Conservation (phyloP, 2,888 invertebrate genomes). For the Hydropsyche betteni region DNA sequence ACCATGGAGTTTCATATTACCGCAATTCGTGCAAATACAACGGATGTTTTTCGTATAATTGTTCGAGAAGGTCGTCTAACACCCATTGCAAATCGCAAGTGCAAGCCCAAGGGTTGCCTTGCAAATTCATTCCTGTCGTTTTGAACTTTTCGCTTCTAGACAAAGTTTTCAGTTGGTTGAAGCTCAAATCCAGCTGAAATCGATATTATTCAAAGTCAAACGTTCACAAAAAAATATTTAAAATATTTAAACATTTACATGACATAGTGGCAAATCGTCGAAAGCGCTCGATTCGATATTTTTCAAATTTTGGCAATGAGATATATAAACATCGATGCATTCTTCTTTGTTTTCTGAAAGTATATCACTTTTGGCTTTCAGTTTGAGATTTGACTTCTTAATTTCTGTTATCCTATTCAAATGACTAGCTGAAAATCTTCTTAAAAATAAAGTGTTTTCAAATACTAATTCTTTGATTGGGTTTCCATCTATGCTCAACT, state of each 20-base stretch:
- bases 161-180: slow-evolving; percentile 63
- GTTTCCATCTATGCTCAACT: slow-evolving; percentile 66
- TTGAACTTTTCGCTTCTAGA: slow-evolving; percentile 57
- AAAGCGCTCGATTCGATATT: slow-evolving; percentile 60
- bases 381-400: background rate
- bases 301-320: slow-evolving; percentile 50
- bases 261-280: slow-evolving; percentile 63
- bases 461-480: slow-evolving; percentile 62
- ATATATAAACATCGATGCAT: slow-evolving; percentile 48
- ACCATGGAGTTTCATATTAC: slow-evolving; percentile 55
- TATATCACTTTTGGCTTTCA: slow-evolving; percentile 52
- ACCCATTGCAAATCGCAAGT: slow-evolving; percentile 70
- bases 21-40: slow-evolving; percentile 64
- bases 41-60: slow-evolving; percentile 61
- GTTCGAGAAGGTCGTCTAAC: slow-evolving; percentile 64
- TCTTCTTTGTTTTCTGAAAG: slow-evolving; percentile 28
- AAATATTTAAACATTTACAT: slow-evolving; percentile 59
- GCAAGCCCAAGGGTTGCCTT: slow-evolving; percentile 72
- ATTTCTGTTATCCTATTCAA: slow-evolving; percentile 57
- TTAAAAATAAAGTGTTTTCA: slow-evolving; percentile 60
- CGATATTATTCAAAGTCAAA: background rate
- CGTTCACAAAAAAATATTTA: background rate
- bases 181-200: slow-evolving; percentile 67
- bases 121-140: slow-evolving; percentile 64
- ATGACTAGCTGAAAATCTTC: slow-evolving; percentile 61